Conservation (phyloP, 2,888 invertebrate species). For the Netelia melanura region DNA sequence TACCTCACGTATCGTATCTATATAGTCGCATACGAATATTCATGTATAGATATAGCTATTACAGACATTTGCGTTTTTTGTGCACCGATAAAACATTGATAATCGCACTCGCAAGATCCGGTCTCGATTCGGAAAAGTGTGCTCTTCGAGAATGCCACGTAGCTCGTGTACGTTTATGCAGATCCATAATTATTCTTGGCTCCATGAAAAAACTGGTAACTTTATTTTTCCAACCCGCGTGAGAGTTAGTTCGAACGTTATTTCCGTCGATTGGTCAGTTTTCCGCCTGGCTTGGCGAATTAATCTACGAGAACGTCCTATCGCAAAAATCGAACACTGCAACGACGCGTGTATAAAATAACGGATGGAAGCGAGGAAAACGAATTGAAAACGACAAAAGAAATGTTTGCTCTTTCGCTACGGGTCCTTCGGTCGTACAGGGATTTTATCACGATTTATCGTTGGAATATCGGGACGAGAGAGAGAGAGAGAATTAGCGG, state of each 20-base stretch:
- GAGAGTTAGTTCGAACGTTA: no score
- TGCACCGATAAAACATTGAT: constrained; percentile 41
- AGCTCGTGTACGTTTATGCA: neutral
- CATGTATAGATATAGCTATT: neutral
- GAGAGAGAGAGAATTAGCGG: neutral
- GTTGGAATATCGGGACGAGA: neutral
- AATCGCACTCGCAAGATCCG: constrained; percentile 8
- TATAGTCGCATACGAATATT: neutral
- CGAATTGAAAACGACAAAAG: constrained; percentile 37
- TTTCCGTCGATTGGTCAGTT: neutral
- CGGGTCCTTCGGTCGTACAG: constrained; percentile 3
- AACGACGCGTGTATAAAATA: neutral
- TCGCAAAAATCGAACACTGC: constrained; percentile 38
- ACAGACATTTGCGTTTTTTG: neutral
- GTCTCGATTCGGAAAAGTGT: constrained; percentile 3
- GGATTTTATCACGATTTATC: constrained; percentile 43
- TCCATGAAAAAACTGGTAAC: neutral
- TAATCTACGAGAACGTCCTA: constrained; percentile 39
- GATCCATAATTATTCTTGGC: constrained; percentile 3
- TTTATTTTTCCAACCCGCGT: no score
- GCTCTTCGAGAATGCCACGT: neutral
- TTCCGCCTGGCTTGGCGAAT: constrained; percentile 15
- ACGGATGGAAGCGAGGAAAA: constrained; percentile 14
- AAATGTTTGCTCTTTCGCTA: constrained; percentile 5
- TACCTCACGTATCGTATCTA: neutral